These are phyloP conservation scores for Vireo griseus DNA, from an alignment of 2,797 vertebrate genomes.

Conservation along the genomic window DNA sequence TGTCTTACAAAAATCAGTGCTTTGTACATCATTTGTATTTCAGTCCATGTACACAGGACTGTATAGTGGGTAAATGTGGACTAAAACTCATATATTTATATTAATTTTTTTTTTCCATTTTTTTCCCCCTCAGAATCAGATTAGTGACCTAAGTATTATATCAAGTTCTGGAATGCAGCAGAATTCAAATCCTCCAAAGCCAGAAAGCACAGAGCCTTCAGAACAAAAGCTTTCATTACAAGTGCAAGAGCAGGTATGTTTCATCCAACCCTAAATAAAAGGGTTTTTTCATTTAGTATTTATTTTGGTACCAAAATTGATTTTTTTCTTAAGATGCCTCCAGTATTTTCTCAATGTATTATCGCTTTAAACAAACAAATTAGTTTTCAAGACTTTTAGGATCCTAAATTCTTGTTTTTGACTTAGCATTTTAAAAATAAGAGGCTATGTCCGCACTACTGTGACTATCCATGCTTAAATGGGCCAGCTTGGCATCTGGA, in stretches of 20 bases:
- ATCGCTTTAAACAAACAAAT: not conserved
- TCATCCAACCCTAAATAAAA: not conserved
- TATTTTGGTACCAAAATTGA: not conserved
- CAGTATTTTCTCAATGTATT: not conserved
- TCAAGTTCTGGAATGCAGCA: slow-evolving; percentile 70
- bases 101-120: not conserved
- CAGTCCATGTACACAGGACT: not conserved
- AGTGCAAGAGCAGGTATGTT: slow-evolving; percentile 76
- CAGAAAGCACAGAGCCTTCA: slow-evolving; percentile 57
- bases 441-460: not conserved
- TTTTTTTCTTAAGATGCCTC: not conserved
- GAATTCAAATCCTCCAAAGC: slow-evolving; percentile 62
- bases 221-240: slow-evolving; percentile 60
- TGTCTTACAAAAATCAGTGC: not conserved
- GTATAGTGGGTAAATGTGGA: not conserved
- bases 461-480: not conserved
- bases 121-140: slow-evolving; percentile 63
- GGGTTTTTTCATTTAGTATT: not conserved
- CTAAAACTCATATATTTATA: not conserved
- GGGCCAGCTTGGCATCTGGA: not conserved
- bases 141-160: slow-evolving; percentile 59
- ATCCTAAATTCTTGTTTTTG: not conserved
- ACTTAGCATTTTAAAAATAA: not conserved
- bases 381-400: not conserved
- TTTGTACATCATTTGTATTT: not conserved